Evolutionary conservation across 2,113 vertebrate genomes (phyloP).

Genomic region (Tachysurus vachellii): DNA sequence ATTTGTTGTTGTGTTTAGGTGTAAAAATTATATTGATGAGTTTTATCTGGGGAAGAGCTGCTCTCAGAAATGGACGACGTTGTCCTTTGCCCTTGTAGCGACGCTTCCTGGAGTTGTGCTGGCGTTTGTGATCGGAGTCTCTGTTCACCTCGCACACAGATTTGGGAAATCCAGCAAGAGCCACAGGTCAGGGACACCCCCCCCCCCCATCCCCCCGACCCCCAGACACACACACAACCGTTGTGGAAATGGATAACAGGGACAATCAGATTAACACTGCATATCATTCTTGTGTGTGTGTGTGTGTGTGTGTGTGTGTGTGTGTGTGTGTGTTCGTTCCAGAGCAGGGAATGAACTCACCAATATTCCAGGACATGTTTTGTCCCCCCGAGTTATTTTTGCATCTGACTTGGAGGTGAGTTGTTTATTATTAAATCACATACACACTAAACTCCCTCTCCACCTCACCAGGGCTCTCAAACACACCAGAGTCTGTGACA

Average conservation of each 20-base stretch:
- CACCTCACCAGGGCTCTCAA: too few relatives aligned
- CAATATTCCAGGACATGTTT: background rate
- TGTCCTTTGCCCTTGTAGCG: constrained; percentile 54
- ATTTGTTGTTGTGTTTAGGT: constrained; percentile 33
- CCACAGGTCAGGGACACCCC: background rate
- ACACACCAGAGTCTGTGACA: background rate
- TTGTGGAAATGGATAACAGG: background rate
- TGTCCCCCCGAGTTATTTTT: constrained; percentile 42
- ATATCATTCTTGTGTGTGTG: background rate
- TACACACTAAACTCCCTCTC: background rate
- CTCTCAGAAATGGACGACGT: constrained; percentile 46
- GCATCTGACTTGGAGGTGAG: constrained; percentile 53
- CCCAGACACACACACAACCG: background rate
- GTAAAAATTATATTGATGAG: constrained; percentile 44
- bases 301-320: constrained; percentile 30
- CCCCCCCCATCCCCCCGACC: too few relatives aligned
- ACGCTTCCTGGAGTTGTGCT: constrained; percentile 54
- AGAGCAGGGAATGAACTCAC: background rate
- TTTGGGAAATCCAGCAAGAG: background rate
- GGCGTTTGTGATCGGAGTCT: constrained; percentile 48
- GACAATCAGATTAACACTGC: background rate
- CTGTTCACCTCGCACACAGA: constrained; percentile 17
- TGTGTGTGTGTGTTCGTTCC: too few relatives aligned
- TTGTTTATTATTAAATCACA: background rate
- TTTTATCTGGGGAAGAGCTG: constrained; percentile 51